These are phyloP conservation scores for Chirona hameri DNA, from an alignment of 2,888 invertebrate genomes.

Conservation along the genomic window DNA sequence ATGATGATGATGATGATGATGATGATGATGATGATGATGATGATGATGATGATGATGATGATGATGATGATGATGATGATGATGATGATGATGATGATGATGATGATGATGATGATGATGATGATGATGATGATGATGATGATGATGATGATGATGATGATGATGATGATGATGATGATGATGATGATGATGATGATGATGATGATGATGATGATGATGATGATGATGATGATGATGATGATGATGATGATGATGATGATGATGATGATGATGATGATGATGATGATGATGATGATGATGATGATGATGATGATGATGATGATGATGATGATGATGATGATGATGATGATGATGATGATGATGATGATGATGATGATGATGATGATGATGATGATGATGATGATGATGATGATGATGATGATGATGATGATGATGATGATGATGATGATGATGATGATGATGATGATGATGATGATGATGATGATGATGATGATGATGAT, in stretches of 20 bases:
- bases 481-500: neutral
- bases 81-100: conserved; percentile 22
- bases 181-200: conserved; percentile 22
- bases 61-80: conserved; percentile 22
- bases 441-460: neutral
- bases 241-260: neutral
- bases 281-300: too few relatives aligned
- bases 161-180: neutral
- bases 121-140: neutral
- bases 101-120: neutral
- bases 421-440: conserved; percentile 11
- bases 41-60: conserved; percentile 22
- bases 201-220: conserved; percentile 22
- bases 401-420: conserved; percentile 6
- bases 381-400: conserved; percentile 22
- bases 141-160: neutral
- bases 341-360: conserved; percentile 3
- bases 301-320: too few relatives aligned
- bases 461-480: neutral
- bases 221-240: conserved; percentile 22
- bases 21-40: neutral
- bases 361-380: conserved; percentile 27
- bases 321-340: neutral
- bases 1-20: neutral
- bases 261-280: too few relatives aligned